phyloP scores from a whole-genome alignment of 2,113 vertebrate species.

The Hoplias malabaricus region DNA sequence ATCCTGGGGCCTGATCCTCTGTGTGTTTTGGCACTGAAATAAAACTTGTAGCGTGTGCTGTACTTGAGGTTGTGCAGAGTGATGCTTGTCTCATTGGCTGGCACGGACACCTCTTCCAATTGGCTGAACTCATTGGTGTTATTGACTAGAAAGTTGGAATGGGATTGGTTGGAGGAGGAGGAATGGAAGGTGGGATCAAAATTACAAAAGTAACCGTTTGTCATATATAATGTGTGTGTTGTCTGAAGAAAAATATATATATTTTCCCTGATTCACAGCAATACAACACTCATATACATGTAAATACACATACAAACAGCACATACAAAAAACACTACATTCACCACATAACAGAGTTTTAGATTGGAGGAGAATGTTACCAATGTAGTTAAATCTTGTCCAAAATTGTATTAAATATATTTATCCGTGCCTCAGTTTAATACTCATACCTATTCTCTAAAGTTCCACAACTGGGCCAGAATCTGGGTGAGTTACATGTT shows the following conservation, averaged over 20 bases:
- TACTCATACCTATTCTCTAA: not conserved
- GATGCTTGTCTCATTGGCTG: conserved; percentile 88
- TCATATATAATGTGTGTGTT: not conserved
- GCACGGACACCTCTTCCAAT: conserved; percentile 83
- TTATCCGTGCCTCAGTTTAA: not conserved
- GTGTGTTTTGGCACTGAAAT: conserved; percentile 86
- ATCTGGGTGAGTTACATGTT: not conserved
- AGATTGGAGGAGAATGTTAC: not conserved
- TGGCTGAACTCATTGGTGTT: conserved; percentile 89
- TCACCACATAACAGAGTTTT: not conserved
- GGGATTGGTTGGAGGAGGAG: conserved; percentile 3
- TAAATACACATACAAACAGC: not conserved
- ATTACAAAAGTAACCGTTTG: conserved; percentile 20
- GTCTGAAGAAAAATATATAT: not conserved
- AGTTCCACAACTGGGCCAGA: not conserved
- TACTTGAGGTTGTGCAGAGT: conserved; percentile 90
- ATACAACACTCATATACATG: not conserved
- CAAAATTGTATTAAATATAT: not conserved
- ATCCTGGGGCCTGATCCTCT: conserved; percentile 83
- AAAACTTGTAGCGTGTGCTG: conserved; percentile 96
- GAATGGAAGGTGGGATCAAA: conserved; percentile 34
- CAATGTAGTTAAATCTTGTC: not conserved
- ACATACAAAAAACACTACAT: not conserved
- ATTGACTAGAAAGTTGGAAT: conserved; percentile 80
- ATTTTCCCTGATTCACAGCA: not conserved